Base-by-base conservation (phyloP, 2,113 vertebrate genomes). In the Aix galericulata region DNA sequence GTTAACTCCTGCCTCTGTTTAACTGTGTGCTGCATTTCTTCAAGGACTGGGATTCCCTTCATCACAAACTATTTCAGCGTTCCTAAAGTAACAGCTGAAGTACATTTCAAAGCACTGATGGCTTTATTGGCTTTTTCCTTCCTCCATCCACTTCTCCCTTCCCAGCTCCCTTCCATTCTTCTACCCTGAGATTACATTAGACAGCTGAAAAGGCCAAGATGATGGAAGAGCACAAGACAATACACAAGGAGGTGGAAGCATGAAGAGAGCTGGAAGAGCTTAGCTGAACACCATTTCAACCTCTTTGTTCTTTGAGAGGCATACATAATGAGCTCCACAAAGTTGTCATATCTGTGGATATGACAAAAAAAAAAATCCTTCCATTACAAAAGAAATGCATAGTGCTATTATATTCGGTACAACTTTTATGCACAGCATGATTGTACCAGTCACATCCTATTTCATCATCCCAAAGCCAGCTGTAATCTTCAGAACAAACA, bases 161-260 rank as follows among this genome's bases (percentile, higher is more conserved):
- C 53, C 29, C 29, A 88, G 26, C 11, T 34, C 25, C 16, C 17
- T 82, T 56, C 50, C n/a, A 38, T 62, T 55, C n/a, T 34, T 55
- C 46, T 29, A 66, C 83, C 59, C 69, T 91, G 78, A 78, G 40
- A 88, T 90, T 76, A 77, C 26, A n/a, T 82, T 6, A 93, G n/a
- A 71, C 31, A 80, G 63, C 82, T 64, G 85, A 68, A 91, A 89
- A 91, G 53, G 69, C 86, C 40, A 56, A 95, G 95, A 93, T 94
- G 89, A 95, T 73, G 55, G 87, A 84, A 95, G 95, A 96, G 25
- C 89, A 94, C 82, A 97, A 91, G 74, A 85, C 29, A 85, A 76
- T 34, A 71, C 5, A 79, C 58, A 83, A 40, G 38, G 53, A 94
- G 69, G n/a, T 75, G 25, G 59, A 91, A 96, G 84, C 34, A 56